Conservation (phyloP, 2,797 vertebrate genomes). For the Aselliscus stoliczkanus region DNA sequence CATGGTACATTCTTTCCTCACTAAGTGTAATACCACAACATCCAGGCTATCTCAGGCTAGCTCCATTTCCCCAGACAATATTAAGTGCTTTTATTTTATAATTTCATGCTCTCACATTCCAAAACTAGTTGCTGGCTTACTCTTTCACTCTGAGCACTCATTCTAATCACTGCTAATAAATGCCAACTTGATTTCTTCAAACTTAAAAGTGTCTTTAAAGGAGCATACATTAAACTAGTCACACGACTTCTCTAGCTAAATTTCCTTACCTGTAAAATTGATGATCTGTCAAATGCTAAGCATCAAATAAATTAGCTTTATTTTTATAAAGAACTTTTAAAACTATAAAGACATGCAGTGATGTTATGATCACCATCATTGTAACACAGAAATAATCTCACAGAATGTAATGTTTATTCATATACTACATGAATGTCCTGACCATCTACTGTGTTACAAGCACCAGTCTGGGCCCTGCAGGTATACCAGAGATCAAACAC, state of each 20-base stretch:
- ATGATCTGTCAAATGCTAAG: not conserved
- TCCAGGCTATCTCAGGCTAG: not conserved
- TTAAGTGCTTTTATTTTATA: not conserved
- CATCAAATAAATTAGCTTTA: not conserved
- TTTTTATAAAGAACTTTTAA: slow-evolving; percentile 4
- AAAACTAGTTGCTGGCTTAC: not conserved
- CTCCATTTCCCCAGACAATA: not conserved
- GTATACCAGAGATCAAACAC: not conserved
- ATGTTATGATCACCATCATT: not conserved
- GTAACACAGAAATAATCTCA: not conserved
- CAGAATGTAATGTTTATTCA: not conserved
- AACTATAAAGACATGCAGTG: not conserved
- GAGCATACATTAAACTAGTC: not conserved
- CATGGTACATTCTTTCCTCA: not conserved
- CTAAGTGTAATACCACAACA: not conserved
- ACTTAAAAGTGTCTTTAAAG: not conserved
- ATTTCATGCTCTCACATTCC: not conserved
- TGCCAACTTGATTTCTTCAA: not conserved
- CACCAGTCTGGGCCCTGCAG: not conserved
- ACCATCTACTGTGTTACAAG: not conserved
- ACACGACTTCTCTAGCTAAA: not conserved
- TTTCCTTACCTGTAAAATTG: not conserved
- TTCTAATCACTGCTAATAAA: not conserved
- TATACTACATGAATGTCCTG: not conserved
- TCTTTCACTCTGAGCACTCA: not conserved